phyloP scores from a whole-genome alignment of 2,888 invertebrate species.

The Xiphydria camelus region DNA sequence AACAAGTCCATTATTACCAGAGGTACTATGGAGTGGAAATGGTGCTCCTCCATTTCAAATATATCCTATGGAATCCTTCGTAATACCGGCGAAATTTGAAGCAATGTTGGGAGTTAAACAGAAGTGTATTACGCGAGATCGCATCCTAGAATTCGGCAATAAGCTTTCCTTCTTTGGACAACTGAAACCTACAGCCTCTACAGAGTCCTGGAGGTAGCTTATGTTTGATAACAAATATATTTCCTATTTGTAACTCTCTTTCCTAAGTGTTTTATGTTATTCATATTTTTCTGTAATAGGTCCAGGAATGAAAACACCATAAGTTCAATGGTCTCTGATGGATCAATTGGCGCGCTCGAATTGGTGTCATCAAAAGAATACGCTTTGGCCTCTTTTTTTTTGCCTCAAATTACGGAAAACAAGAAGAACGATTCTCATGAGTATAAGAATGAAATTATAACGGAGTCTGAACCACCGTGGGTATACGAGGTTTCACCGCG shows the following conservation, averaged over 20 bases:
- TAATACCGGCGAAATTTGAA: conserved; percentile 44
- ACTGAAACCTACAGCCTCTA: conserved; percentile 25
- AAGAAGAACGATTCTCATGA: conserved; percentile 9
- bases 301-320: conserved; percentile 11
- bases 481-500: conserved; percentile 4
- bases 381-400: conserved; percentile 25
- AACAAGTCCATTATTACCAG: conserved; percentile 39
- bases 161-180: conserved; percentile 29
- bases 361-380: conserved; percentile 11
- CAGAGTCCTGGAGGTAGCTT: conserved; percentile 31
- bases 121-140: conserved; percentile 18
- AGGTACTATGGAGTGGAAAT: conserved; percentile 23
- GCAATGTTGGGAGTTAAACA: conserved; percentile 30
- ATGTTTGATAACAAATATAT: neutral
- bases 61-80: conserved; percentile 45
- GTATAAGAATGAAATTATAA: conserved; percentile 26
- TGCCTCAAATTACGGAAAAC: conserved; percentile 27
- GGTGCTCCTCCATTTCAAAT: conserved; percentile 39
- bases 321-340: conserved; percentile 9
- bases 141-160: conserved; percentile 23
- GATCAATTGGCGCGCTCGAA: conserved; percentile 12
- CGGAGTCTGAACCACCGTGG: conserved; percentile 31
- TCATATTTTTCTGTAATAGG: neutral
- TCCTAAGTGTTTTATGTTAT: no score
- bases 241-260: neutral